Conservation (phyloP, 1,140 invertebrate species). For the Hormaphis cornu region DNA sequence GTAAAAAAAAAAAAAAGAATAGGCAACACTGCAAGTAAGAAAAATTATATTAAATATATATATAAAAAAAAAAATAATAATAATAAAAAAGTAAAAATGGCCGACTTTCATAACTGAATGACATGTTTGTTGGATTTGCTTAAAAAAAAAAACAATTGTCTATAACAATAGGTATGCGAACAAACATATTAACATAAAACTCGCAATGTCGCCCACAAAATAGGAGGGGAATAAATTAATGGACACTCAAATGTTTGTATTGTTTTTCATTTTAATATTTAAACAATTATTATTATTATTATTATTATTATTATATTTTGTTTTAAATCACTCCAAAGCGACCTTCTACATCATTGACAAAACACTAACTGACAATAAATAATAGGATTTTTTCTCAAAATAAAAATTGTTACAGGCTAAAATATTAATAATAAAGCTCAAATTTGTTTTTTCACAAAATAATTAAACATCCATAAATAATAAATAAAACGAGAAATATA, state of each 20-base stretch:
- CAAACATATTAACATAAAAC: constrained; percentile 15
- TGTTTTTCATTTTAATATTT: constrained; percentile 27
- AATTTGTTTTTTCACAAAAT: constrained; percentile 30
- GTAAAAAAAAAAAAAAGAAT: too few species aligned
- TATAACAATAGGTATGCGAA: background rate
- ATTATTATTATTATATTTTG: constrained; percentile 28
- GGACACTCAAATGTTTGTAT: constrained; percentile 10
- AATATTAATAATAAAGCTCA: constrained; percentile 32
- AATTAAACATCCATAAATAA: constrained; percentile 32
- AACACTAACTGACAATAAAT: constrained; percentile 32
- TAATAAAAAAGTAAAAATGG: constrained; percentile 33
- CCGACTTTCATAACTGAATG: constrained; percentile 31
- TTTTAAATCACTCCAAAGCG: constrained; percentile 30
- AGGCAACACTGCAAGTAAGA: constrained; percentile 39
- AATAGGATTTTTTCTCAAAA: constrained; percentile 30
- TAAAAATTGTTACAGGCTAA: constrained; percentile 33
- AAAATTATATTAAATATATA: constrained; percentile 33
- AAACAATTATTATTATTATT: constrained; percentile 30
- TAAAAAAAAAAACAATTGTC: background rate
- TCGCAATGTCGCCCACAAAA: constrained; percentile 33
- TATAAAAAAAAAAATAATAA: constrained; percentile 14
- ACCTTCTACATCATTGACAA: constrained; percentile 30
- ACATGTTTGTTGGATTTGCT: background rate
- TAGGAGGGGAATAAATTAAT: constrained; percentile 20
- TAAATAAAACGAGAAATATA: constrained; percentile 32